phyloP scores from a whole-genome alignment of 2,113 vertebrate species.

The Channa maculata region DNA sequence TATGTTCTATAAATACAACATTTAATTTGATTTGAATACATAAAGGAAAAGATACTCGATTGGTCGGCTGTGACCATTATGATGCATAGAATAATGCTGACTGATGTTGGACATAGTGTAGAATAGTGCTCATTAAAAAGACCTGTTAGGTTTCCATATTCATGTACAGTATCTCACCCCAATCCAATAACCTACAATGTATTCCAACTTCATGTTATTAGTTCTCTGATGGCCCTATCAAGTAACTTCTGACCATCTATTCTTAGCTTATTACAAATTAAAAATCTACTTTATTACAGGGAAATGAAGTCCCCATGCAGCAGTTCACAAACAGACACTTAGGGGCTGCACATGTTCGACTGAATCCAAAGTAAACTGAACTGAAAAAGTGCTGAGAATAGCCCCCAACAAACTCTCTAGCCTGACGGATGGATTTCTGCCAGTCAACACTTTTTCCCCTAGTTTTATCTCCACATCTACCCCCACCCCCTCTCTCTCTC shows the following conservation, averaged over 20 bases:
- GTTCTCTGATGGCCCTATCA: not conserved
- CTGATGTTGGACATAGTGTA: no score
- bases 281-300: conserved; percentile 5
- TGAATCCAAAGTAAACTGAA: not conserved
- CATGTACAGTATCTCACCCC: not conserved
- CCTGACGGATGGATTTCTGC: no score
- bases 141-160: no score
- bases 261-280: not conserved
- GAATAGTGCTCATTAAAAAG: no score
- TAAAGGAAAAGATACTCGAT: not conserved
- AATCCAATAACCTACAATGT: not conserved
- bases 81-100: no score
- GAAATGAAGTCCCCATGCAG: not conserved
- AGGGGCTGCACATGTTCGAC: not conserved
- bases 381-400: rapidly evolving
- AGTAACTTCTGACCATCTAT: not conserved
- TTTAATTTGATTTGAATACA: not conserved
- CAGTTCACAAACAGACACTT: not conserved
- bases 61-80: not conserved
- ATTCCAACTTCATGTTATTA: not conserved
- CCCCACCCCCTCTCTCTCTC: no score
- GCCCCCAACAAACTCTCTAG: not conserved
- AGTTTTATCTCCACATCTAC: no score
- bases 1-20: no score
- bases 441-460: no score